Conservation (phyloP, 30 jellyfish, hydroid and myxozoan species). For the Aurelia sp. region DNA sequence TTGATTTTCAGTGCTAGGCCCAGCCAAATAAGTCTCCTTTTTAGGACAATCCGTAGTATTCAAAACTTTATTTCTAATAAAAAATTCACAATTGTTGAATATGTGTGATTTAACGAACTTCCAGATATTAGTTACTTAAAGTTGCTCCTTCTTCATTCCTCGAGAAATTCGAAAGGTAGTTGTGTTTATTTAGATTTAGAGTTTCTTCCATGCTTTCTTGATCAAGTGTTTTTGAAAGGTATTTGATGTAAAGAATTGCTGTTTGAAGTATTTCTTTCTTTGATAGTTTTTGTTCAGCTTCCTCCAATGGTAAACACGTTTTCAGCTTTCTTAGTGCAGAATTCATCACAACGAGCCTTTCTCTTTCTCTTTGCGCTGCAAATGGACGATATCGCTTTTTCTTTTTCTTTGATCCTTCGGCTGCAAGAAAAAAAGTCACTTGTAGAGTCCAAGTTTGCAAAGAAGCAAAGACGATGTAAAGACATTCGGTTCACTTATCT, state of each 20-base stretch:
- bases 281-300: slow-evolving; percentile 46
- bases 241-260: slow-evolving; percentile 50
- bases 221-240: slow-evolving; percentile 31
- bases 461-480: too few relatives aligned
- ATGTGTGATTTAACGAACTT: too few relatives aligned
- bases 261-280: slow-evolving; percentile 35
- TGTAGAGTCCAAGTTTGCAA: too few relatives aligned
- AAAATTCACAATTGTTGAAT: too few relatives aligned
- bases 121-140: too few relatives aligned
- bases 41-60: too few relatives aligned
- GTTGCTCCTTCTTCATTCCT: too few relatives aligned
- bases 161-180: background rate
- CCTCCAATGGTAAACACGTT: slow-evolving; percentile 39
- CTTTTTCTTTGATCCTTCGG: slow-evolving; percentile 18
- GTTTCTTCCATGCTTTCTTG: background rate
- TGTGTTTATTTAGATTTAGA: slow-evolving; percentile 8
- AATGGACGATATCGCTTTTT: slow-evolving; percentile 68
- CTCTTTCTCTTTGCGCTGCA: slow-evolving; percentile 65
- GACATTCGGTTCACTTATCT: too few relatives aligned
- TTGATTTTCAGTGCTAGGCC: too few relatives aligned
- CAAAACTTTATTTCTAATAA: too few relatives aligned
- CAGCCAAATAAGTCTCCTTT: too few relatives aligned
- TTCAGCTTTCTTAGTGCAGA: slow-evolving; percentile 36
- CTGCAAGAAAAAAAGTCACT: background rate
- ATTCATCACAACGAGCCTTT: slow-evolving; percentile 53